These are phyloP conservation scores for Hypena proboscidalis DNA, from an alignment of 2,888 invertebrate genomes.

Conservation along the genomic window DNA sequence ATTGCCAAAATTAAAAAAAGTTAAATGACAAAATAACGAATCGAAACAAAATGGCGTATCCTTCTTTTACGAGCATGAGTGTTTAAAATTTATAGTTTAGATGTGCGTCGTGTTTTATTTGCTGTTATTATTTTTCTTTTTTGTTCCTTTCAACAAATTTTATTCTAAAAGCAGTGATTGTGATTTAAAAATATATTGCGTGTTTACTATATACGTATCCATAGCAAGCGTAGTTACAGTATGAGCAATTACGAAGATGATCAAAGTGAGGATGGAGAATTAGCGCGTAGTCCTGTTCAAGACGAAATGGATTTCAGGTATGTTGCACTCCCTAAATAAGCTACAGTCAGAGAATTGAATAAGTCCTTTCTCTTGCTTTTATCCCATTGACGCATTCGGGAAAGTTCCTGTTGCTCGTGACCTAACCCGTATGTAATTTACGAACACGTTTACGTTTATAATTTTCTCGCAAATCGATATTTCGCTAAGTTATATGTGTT, in stretches of 20 bases:
- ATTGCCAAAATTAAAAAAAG: no score
- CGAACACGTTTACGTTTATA: no score
- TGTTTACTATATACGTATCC: constrained; percentile 7
- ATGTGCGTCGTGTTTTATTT: constrained; percentile 17
- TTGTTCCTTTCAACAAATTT: neutral
- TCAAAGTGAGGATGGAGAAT: constrained; percentile 94
- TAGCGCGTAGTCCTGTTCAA: constrained; percentile 89
- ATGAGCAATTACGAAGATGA: constrained; percentile 87
- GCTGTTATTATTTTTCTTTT: constrained; percentile 4
- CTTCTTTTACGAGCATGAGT: constrained; percentile 31
- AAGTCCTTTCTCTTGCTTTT: no score
- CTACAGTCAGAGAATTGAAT: no score
- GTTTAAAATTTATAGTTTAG: constrained; percentile 21
- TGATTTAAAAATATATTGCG: constrained; percentile 11
- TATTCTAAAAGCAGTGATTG: neutral
- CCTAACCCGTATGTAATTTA: no score
- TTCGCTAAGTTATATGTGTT: no score
- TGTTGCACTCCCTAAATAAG: no score
- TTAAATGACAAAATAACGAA: constrained; percentile 12
- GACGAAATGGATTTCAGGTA: constrained; percentile 85
- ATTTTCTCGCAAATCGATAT: no score
- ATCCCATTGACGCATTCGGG: no score
- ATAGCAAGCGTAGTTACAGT: constrained; percentile 28
- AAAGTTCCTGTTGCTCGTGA: no score
- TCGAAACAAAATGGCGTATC: constrained; percentile 54